Base-by-base conservation (phyloP, 2,888 invertebrate genomes). In the Globia sparganii region DNA sequence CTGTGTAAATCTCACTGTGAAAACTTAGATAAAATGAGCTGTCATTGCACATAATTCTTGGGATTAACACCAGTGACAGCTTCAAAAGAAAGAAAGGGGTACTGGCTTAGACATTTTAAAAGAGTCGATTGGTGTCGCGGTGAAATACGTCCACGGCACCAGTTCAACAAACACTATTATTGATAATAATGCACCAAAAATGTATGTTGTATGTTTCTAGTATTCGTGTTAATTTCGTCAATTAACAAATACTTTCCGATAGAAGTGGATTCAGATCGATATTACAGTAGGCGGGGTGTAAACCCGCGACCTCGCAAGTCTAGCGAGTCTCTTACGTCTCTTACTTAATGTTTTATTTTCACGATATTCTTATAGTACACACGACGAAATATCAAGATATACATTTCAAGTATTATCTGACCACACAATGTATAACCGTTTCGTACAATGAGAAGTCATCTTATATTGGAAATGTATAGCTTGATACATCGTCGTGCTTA, bases 121-220 rank as follows among this genome's bases (percentile, higher is more conserved):
- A 18, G n/a, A 31, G 18, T 58, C 2, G 13, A 2, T 46, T 25
- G 15, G 9, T 49, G 18, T n/a, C 40, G n/a, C 13, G 13, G 13
- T 37, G 15, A 58, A 79, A 43, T 53, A 28, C 9, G n/a, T 21
- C 15, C 37, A 72, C 40, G 37, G 72, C 72, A 31, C n/a, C 13
- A 49, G 74, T 74, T 74, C 8, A 80, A 40, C 31, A 72, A 72
- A 59, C 73, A 40, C 37, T 1, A n/a, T 25, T 40, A 73, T 40
- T 31, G 46, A 73, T 53, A 49, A n/a, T 1, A 31, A 31, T n/a
- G 28, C 59, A 31, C 74, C 74, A 53, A 6, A 34, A 25, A 43
- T 53, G 25, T 13, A 21, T 13, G 28, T 75, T 25, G 59, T 59
- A 74, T 81, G 75, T 25, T 61, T 49, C 21, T 43, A 73, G n/a